Percentiles rank a stretch among this genome's conserved stretches.
These are phyloP conservation scores for Pachypanchax playfairii DNA, from an alignment of 2,113 vertebrate species.

Conservation along the genomic window DNA sequence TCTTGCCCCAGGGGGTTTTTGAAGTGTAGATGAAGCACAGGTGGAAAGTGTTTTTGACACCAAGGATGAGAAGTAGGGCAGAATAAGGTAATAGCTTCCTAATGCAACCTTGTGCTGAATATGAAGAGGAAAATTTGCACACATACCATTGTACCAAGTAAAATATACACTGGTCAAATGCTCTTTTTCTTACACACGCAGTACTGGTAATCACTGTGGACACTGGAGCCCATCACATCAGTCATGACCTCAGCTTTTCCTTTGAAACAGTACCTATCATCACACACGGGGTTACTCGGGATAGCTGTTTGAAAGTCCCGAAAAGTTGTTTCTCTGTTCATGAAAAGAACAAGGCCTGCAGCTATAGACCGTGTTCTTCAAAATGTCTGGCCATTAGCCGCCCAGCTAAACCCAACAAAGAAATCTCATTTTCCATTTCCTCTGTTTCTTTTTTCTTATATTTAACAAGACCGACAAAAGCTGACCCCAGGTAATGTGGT, in stretches of 20 bases:
- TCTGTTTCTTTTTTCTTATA: constrained; percentile 33
- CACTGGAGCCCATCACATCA: constrained; percentile 41
- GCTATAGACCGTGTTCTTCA: constrained; percentile 17
- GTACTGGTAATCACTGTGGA: constrained; percentile 54
- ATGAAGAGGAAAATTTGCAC: constrained; percentile 7
- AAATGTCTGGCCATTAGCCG: constrained; percentile 38
- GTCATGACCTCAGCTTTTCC: constrained; percentile 32
- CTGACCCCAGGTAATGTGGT: constrained; percentile 64
- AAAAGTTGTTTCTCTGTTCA: constrained; percentile 46
- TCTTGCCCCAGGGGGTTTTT: constrained; percentile 48
- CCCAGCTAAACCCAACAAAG: constrained; percentile 37
- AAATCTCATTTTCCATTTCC: constrained; percentile 22
- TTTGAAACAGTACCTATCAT: constrained; percentile 44
- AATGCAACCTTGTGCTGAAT: constrained; percentile 30
- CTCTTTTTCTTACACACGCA: constrained; percentile 27
- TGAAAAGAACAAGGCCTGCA: constrained; percentile 34
- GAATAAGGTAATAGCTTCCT: constrained; percentile 44
- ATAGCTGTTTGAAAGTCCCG: constrained; percentile 35
- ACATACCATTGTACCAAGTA: constrained; percentile 24
- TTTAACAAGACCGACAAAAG: constrained; percentile 55
- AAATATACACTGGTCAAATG: constrained; percentile 33
- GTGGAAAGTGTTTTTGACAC: constrained; percentile 59
- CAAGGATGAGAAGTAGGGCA: constrained; percentile 39
- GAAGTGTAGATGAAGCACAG: constrained; percentile 73
- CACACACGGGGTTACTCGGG: constrained; percentile 15